A percentile compares a stretch with the other conserved stretches of the same genome.
These are phyloP conservation scores for Tipula confusa DNA, from an alignment of 2,888 invertebrate genomes.

Conservation along the genomic window DNA sequence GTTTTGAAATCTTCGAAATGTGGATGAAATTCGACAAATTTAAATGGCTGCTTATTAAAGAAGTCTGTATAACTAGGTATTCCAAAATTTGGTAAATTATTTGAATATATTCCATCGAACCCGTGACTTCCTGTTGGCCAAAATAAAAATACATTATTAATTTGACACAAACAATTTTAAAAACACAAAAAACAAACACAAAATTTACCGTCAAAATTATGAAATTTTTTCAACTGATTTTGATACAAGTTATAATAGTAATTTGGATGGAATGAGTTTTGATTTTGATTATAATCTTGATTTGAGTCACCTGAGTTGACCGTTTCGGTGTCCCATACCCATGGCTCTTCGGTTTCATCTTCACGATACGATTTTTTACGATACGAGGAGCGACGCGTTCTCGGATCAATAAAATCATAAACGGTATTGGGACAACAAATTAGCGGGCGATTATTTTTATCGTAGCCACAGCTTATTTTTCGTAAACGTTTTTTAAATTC, in stretches of 20 bases:
- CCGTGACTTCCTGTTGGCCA: neutral
- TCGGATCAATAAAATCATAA: neutral
- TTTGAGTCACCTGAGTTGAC: neutral
- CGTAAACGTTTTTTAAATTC: constrained; percentile 40
- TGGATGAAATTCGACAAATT: constrained; percentile 29
- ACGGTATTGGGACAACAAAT: constrained; percentile 41
- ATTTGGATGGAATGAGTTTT: neutral
- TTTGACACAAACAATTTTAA: neutral
- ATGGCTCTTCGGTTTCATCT: constrained; percentile 38
- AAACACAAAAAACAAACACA: too few species aligned
- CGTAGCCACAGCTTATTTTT: constrained; percentile 42
- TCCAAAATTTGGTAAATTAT: neutral
- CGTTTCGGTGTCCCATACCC: constrained; percentile 42
- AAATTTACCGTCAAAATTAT: neutral
- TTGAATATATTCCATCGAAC: neutral
- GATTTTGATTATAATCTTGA: neutral
- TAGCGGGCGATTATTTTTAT: constrained; percentile 40
- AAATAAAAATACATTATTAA: neutral
- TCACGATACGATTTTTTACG: neutral
- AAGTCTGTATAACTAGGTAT: neutral
- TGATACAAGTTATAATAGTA: neutral
- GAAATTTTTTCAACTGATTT: constrained; percentile 14
- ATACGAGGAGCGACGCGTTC: constrained; percentile 28
- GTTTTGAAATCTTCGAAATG: constrained; percentile 43
- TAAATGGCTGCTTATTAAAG: neutral